These are phyloP conservation scores for Protomyctophum bolini DNA, from an alignment of 2,113 vertebrate species.

Conservation along the genomic window DNA sequence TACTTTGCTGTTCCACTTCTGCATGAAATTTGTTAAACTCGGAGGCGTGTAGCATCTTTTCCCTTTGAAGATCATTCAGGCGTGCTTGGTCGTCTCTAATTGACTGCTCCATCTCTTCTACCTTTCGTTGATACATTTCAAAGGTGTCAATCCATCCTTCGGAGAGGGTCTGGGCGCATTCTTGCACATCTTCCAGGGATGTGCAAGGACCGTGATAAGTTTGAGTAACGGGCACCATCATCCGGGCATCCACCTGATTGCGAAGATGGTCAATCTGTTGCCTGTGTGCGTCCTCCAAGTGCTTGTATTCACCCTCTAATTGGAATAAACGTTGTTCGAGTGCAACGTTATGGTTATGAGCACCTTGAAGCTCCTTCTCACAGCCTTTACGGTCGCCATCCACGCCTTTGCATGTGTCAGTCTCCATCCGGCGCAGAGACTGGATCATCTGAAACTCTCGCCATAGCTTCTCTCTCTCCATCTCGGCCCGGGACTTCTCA, in stretches of 20 bases:
- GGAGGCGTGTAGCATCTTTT: slow-evolving; percentile 76
- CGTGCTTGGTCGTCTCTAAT: slow-evolving; percentile 76
- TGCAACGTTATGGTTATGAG: slow-evolving; percentile 70
- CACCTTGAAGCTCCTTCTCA: slow-evolving; percentile 73
- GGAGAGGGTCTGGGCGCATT: slow-evolving; percentile 80
- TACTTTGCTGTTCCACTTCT: slow-evolving; percentile 79
- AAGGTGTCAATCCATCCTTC: slow-evolving; percentile 84
- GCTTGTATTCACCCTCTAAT: slow-evolving; percentile 78
- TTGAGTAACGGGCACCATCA: slow-evolving; percentile 63
- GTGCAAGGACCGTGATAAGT: slow-evolving; percentile 62
- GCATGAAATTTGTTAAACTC: slow-evolving; percentile 80
- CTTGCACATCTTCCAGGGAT: slow-evolving; percentile 80
- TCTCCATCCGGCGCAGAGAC: slow-evolving; percentile 72
- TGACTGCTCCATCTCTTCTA: slow-evolving; percentile 83
- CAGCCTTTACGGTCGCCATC: slow-evolving; percentile 75
- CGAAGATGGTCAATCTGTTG: slow-evolving; percentile 74
- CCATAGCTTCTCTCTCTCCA: slow-evolving; percentile 81
- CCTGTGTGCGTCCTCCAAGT: slow-evolving; percentile 78
- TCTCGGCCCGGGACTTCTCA: slow-evolving; percentile 80
- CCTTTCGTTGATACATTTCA: slow-evolving; percentile 84
- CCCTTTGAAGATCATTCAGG: slow-evolving; percentile 80
- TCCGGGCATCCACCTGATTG: slow-evolving; percentile 68
- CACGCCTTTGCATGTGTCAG: slow-evolving; percentile 70
- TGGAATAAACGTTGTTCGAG: slow-evolving; percentile 83
- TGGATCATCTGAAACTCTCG: slow-evolving; percentile 77